These are phyloP conservation scores for Drosophila meridionalis DNA, from an alignment of 2,888 invertebrate genomes.

Conservation along the genomic window DNA sequence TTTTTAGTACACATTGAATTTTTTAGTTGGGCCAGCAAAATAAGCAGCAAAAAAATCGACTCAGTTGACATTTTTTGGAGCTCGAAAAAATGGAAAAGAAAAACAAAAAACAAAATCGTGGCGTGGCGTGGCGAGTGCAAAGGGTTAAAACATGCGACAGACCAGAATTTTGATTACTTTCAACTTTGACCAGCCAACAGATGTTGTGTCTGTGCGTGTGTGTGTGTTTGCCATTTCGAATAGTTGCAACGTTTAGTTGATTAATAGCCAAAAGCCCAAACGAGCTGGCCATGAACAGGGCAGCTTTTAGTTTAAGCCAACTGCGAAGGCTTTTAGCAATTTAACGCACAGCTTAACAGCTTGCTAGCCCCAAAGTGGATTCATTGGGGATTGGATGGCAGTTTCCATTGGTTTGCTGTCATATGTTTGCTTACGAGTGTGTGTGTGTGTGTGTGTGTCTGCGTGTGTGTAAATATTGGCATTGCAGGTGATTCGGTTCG, in stretches of 20 bases:
- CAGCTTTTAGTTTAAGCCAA: constrained; percentile 73
- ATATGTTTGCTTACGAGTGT: constrained; percentile 45
- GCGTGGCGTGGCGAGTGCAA: constrained; percentile 18
- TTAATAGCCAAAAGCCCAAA: constrained; percentile 67
- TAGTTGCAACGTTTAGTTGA: constrained; percentile 79
- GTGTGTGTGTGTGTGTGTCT: constrained; percentile 25
- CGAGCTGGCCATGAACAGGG: constrained; percentile 10
- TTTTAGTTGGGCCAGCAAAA: constrained; percentile 52
- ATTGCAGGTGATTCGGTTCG: constrained; percentile 63
- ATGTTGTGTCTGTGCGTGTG: constrained; percentile 18
- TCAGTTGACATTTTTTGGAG: constrained; percentile 67
- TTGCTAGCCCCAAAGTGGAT: constrained; percentile 25
- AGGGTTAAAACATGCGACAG: constrained; percentile 46
- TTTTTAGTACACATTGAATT: constrained; percentile 49
- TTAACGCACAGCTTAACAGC: constrained; percentile 80
- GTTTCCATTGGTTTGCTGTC: constrained; percentile 28
- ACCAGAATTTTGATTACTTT: constrained; percentile 76
- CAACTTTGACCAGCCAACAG: constrained; percentile 54
- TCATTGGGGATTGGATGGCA: constrained; percentile 14
- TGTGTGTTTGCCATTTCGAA: constrained; percentile 60
- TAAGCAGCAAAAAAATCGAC: constrained; percentile 34
- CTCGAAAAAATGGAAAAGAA: constrained; percentile 10
- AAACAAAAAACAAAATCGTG: not conserved
- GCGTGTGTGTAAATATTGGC: constrained; percentile 66
- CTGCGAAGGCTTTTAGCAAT: constrained; percentile 76